Evolutionary conservation across 2,113 vertebrate species (phyloP).

Genomic region (Anolis sagrei): DNA sequence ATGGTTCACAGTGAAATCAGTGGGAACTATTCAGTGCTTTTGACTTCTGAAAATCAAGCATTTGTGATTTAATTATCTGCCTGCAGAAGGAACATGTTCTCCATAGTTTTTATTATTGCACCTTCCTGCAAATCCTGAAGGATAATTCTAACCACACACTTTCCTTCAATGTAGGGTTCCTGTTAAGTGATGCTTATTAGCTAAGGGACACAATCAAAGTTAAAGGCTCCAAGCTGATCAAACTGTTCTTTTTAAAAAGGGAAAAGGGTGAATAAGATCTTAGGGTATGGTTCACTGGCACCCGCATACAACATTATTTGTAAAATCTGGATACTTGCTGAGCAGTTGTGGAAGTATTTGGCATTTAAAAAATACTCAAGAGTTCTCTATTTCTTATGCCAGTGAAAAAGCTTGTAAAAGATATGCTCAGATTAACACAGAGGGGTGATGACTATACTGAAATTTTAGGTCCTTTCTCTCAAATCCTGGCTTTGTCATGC

Average conservation of each 20-base stretch:
- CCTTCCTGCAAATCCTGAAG: slow-evolving; percentile 15
- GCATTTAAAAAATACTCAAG: background rate
- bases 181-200: slow-evolving; percentile 18
- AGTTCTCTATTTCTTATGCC: background rate
- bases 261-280: background rate
- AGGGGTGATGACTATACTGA: background rate
- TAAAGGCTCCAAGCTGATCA: slow-evolving; percentile 5
- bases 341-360: background rate
- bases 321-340: background rate
- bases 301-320: background rate
- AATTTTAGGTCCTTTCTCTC: background rate
- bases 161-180: background rate
- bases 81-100: slow-evolving; percentile 26
- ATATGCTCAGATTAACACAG: background rate
- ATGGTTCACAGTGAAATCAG: background rate
- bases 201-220: background rate
- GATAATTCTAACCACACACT: slow-evolving; percentile 7
- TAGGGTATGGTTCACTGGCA: background rate
- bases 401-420: background rate
- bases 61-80: slow-evolving; percentile 9
- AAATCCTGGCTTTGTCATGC: background rate
- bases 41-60: slow-evolving; percentile 5
- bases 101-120: slow-evolving; percentile 5
- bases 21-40: background rate
- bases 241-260: slow-evolving; percentile 6